phyloP scores from a whole-genome alignment of 2,888 invertebrate species.

The Hedya salicella region DNA sequence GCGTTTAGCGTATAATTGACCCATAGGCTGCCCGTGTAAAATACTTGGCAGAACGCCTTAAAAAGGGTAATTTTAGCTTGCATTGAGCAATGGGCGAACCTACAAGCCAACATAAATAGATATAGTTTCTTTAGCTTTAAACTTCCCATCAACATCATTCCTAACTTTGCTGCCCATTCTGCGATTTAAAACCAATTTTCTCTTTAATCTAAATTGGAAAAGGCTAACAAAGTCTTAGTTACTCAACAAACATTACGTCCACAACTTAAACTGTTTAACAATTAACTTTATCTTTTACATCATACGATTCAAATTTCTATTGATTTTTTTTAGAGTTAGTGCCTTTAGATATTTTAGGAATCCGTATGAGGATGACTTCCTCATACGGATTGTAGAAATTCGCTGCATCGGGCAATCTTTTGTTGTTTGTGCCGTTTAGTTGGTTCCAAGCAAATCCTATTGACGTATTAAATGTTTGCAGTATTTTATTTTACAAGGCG shows the following conservation, averaged over 20 bases:
- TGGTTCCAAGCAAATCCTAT: neutral
- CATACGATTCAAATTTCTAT: neutral
- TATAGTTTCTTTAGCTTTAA: too few relatives aligned
- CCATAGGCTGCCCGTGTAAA: too few relatives aligned
- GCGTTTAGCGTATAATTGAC: too few relatives aligned
- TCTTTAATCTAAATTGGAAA: constrained; percentile 5
- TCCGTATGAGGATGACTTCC: too few relatives aligned
- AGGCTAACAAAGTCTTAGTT: constrained; percentile 1
- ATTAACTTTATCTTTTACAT: neutral
- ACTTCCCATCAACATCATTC: too few relatives aligned
- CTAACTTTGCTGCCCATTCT: neutral
- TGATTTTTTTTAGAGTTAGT: neutral
- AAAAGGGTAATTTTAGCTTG: too few relatives aligned
- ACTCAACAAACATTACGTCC: neutral
- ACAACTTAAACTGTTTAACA: neutral
- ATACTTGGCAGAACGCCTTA: too few relatives aligned
- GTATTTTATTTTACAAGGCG: neutral
- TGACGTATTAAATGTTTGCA: neutral
- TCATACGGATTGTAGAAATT: too few relatives aligned
- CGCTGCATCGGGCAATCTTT: neutral
- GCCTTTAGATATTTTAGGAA: too few relatives aligned
- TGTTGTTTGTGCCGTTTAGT: too few relatives aligned
- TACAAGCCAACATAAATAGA: too few relatives aligned
- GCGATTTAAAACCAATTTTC: constrained; percentile 5
- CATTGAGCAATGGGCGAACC: too few relatives aligned